Evolutionary conservation across 2,113 vertebrate species (phyloP), one percentile per base, ranked within the genome.

Genomic region (Caretta caretta): DNA sequence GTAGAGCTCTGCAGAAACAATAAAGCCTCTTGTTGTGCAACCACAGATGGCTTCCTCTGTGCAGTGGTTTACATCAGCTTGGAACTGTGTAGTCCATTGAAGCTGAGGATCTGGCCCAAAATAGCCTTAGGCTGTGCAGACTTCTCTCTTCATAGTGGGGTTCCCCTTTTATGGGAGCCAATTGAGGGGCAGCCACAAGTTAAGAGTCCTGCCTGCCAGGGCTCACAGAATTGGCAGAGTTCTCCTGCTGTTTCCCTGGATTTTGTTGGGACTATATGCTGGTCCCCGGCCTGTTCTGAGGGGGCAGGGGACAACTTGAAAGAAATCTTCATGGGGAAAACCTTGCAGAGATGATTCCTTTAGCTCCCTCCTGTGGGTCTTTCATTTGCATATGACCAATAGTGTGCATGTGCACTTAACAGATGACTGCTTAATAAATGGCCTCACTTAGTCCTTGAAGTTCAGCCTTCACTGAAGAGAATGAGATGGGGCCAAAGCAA

Each of bases 221-320:
- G 90, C 8, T 17, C 5, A 5, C 9, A 49, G 5, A 31, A 42
- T 38, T 13, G 50, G 2, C 62, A 38, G 0, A 0, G 65, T 5
- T 88, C 10, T 92, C 4, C 1, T 51, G 9, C 4, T 83, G 3
- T 51, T 84, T 84, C 35, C n/a, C n/a, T 42, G 22, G 31, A 54
- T 75, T 90, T 56, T 90, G 51, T 35, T 24, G 2, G 24, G 51
- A 56, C 1, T 53, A 3, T 56, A 25, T 42, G 57, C 25, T 53
- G 0, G 31, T 6, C 59, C 57, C 13, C 11, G 11, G 59, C 29
- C 59, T 75, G n/a, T 75, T 75, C 69, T 75, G 19, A 10, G 20
- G n/a, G 62, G 38, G n/a, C 17, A 42, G 8, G 69, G 14, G n/a
- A 72, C 9, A 72, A 75, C 29, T 75, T 75, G 19, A 10, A 42